Percentiles rank a stretch among this genome's conserved stretches.
Evolutionary conservation across 1,140 invertebrate genomes (phyloP).

Genomic region (Ips typographus): DNA sequence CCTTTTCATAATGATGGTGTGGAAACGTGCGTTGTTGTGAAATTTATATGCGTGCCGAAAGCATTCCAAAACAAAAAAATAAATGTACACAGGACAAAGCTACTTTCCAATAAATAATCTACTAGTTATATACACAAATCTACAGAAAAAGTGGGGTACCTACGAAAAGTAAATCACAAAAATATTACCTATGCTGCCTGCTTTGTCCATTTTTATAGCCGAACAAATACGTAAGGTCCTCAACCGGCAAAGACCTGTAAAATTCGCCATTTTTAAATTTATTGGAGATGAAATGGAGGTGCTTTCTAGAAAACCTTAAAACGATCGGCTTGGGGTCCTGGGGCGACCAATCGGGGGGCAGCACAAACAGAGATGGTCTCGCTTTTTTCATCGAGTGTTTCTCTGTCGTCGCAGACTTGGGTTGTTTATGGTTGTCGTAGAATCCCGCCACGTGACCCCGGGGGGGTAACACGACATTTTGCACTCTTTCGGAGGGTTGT

Average conservation of each 20-base stretch:
- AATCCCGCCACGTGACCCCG: neutral
- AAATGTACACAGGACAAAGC: slow-evolving; percentile 9
- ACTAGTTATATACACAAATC: slow-evolving; percentile 26
- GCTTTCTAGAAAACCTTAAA: slow-evolving; percentile 41
- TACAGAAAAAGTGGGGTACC: slow-evolving; percentile 3
- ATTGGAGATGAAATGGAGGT: slow-evolving; percentile 26
- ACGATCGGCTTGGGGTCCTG: slow-evolving; percentile 38
- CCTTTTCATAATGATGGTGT: too few species aligned
- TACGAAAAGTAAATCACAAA: slow-evolving; percentile 21
- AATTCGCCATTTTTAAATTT: slow-evolving; percentile 36
- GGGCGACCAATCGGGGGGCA: slow-evolving; percentile 34
- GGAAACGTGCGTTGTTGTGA: too few species aligned
- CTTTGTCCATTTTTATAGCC: slow-evolving; percentile 36
- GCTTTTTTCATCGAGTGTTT: slow-evolving; percentile 20
- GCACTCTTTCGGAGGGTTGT: slow-evolving; percentile 8
- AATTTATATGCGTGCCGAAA: too few species aligned
- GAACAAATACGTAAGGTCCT: slow-evolving; percentile 39
- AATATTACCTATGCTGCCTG: slow-evolving; percentile 30
- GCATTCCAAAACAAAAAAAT: neutral
- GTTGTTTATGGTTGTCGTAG: neutral
- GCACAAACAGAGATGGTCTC: slow-evolving; percentile 13
- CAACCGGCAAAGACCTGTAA: slow-evolving; percentile 39
- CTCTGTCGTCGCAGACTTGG: slow-evolving; percentile 12
- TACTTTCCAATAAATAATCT: slow-evolving; percentile 19
- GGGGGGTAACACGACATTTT: slow-evolving; percentile 19